A percentile compares a stretch with the other conserved stretches of the same genome.
Conservation (phyloP, 1,140 invertebrate species). For the Venturia canescens region DNA sequence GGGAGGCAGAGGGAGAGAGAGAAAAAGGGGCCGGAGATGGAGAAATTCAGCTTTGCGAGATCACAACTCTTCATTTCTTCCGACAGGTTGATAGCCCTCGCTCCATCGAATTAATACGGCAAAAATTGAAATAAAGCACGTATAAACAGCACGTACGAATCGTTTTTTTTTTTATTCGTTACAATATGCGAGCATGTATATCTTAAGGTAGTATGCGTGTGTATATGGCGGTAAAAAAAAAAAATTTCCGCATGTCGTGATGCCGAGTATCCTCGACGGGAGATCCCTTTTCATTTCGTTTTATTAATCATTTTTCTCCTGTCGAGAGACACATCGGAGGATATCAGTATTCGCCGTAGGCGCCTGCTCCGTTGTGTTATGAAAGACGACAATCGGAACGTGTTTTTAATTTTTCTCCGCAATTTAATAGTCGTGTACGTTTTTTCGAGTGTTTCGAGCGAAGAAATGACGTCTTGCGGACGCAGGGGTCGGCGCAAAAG, state of each 20-base stretch:
- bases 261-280: no score
- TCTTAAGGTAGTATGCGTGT: neutral
- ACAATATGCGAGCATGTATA: neutral
- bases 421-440: neutral
- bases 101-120: neutral
- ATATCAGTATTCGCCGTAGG: no score
- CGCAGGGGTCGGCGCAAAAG: neutral
- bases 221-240: no score
- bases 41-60: neutral
- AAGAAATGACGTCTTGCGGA: slow-evolving; percentile 12
- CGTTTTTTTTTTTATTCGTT: neutral
- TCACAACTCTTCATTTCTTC: slow-evolving; percentile 3
- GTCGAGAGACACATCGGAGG: no score
- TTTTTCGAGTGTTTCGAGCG: slow-evolving; percentile 11
- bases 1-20: neutral
- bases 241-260: no score
- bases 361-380: neutral
- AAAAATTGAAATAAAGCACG: neutral
- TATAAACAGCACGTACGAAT: neutral
- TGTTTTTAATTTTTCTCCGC: neutral
- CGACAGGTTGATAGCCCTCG: slow-evolving; percentile 1
- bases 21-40: neutral
- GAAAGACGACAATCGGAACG: slow-evolving; percentile 10
- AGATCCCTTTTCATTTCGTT: no score
- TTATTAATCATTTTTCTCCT: no score